Evolutionary conservation across 1,140 invertebrate genomes (phyloP).

Genomic region (Penaeus chinensis): DNA sequence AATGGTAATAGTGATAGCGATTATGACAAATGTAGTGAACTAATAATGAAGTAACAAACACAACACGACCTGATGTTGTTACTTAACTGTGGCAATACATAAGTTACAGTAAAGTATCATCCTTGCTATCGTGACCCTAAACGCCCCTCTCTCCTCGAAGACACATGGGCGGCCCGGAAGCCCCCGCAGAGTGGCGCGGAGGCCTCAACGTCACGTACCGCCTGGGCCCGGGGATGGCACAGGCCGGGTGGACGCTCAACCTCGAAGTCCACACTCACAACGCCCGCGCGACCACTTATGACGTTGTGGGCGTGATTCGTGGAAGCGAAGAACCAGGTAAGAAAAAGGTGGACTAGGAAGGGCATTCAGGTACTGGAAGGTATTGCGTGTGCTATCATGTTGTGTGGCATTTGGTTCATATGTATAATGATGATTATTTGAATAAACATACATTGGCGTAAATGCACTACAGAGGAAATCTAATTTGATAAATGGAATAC

Average conservation of each 20-base stretch:
- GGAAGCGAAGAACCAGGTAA: constrained; percentile 69
- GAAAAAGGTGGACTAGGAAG: not conserved
- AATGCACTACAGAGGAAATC: too few species aligned
- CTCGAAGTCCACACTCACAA: constrained; percentile 65
- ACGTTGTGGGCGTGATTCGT: constrained; percentile 70
- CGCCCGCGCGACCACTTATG: constrained; percentile 66
- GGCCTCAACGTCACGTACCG: constrained; percentile 69
- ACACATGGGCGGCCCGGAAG: constrained; percentile 64
- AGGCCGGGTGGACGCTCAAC: constrained; percentile 53
- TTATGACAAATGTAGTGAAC: too few species aligned
- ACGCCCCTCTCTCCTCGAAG: not conserved
- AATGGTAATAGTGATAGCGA: too few species aligned
- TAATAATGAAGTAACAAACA: too few species aligned
- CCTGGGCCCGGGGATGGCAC: constrained; percentile 68
- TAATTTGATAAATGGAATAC: too few species aligned
- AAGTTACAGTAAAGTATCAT: not conserved
- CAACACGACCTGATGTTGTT: too few species aligned
- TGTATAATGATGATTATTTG: too few species aligned
- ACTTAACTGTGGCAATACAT: too few species aligned
- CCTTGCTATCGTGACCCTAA: not conserved
- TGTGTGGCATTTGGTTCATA: too few species aligned
- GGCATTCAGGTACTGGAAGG: too few species aligned
- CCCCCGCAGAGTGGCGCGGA: constrained; percentile 69
- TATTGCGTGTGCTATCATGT: too few species aligned
- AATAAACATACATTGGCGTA: too few species aligned